Conservation (phyloP, 92 coral and sea anemone species). For the Chrysogorgia sp. region DNA sequence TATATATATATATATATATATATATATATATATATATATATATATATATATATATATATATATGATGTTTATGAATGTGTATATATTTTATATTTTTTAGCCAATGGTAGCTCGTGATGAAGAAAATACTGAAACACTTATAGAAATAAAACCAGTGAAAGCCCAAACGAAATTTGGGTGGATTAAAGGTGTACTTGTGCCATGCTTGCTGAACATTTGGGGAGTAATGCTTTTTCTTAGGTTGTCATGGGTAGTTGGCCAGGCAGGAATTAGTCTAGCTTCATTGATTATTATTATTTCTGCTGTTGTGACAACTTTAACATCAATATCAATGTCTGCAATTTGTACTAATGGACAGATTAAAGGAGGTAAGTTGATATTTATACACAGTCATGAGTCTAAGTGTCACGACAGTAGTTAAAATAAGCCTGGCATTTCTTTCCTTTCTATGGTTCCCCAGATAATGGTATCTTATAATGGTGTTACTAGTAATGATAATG, state of each 20-base stretch:
- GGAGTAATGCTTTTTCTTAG: conserved; percentile 97
- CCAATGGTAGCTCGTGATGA: conserved; percentile 33
- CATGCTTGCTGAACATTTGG: conserved; percentile 98
- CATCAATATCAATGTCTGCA: conserved; percentile 98
- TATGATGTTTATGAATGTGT: too few species aligned
- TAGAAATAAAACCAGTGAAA: conserved; percentile 16
- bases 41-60: too few species aligned
- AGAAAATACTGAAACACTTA: background rate
- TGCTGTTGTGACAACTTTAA: conserved; percentile 83
- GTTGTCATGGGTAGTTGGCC: conserved; percentile 94
- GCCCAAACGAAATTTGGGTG: conserved; percentile 87
- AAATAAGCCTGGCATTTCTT: background rate
- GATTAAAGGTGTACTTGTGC: conserved; percentile 95
- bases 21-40: too few species aligned
- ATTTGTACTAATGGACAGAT: conserved; percentile 99
- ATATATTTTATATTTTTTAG: background rate
- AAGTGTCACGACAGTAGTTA: too few species aligned
- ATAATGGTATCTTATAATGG: too few species aligned
- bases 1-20: too few species aligned
- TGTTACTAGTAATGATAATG: too few species aligned
- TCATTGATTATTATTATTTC: conserved; percentile 80
- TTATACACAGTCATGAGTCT: too few species aligned
- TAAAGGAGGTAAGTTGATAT: conserved; percentile 83
- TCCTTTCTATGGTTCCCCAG: too few species aligned
- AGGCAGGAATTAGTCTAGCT: conserved; percentile 91